phyloP scores from a whole-genome alignment of 2,888 invertebrate species.

The Drosophila mulleri region DNA sequence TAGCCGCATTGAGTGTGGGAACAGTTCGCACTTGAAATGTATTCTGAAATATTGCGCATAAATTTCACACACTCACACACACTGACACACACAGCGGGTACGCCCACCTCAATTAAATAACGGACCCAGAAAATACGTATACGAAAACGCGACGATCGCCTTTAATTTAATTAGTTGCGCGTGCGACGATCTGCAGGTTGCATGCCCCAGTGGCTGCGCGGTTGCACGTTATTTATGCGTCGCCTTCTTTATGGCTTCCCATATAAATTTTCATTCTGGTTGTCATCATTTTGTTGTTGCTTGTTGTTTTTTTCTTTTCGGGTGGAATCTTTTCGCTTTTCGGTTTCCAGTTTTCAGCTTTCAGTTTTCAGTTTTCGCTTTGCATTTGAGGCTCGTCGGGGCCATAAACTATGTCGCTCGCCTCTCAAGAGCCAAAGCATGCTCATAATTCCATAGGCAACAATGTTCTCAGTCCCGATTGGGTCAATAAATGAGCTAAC shows the following conservation, averaged over 20 bases:
- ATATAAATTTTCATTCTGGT: constrained; percentile 77
- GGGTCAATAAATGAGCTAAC: constrained; percentile 2
- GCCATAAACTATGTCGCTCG: constrained; percentile 44
- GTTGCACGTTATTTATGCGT: constrained; percentile 64
- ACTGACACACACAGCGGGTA: background rate
- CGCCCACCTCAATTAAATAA: constrained; percentile 48
- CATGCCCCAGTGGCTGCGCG: constrained; percentile 58
- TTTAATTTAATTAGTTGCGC: constrained; percentile 82
- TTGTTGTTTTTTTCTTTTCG: constrained; percentile 27
- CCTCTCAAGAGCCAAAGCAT: constrained; percentile 7
- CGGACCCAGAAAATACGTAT: constrained; percentile 33
- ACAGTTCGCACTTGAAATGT: constrained; percentile 53
- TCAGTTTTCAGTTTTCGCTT: constrained; percentile 8
- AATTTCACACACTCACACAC: constrained; percentile 48
- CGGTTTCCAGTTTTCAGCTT: constrained; percentile 1
- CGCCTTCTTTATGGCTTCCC: constrained; percentile 78
- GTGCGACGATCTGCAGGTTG: constrained; percentile 66
- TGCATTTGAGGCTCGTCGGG: constrained; percentile 45
- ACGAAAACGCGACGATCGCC: constrained; percentile 53
- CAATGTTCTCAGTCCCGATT: constrained; percentile 21
- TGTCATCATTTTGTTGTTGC: constrained; percentile 62
- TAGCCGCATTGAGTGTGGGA: constrained; percentile 64
- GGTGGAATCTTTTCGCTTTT: constrained; percentile 20
- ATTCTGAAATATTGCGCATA: constrained; percentile 69
- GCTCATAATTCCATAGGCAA: constrained; percentile 21